These are phyloP conservation scores for Empis livida DNA, from an alignment of 2,888 invertebrate species.

Conservation along the genomic window DNA sequence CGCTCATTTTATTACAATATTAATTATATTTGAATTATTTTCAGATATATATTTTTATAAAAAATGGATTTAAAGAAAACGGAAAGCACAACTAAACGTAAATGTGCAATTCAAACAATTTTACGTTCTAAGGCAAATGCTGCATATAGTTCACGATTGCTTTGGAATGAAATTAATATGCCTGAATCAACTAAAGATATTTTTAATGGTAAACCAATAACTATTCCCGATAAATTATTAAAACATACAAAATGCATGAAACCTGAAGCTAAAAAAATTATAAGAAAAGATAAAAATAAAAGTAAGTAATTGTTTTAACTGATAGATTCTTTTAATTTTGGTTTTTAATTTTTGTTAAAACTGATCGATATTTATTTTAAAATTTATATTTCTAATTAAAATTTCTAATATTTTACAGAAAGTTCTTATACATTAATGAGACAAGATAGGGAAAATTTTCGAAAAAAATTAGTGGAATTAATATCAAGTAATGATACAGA, in stretches of 20 bases:
- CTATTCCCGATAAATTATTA: constrained; percentile 48
- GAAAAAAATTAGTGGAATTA: constrained; percentile 61
- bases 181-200: constrained; percentile 26
- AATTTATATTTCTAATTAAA: background rate
- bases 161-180: constrained; percentile 33
- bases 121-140: too few species aligned
- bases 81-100: too few species aligned
- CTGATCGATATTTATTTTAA: too few species aligned
- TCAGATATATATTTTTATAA: too few species aligned
- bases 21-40: too few species aligned
- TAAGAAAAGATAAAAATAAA: constrained; percentile 28
- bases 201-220: constrained; percentile 37
- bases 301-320: too few species aligned
- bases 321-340: too few species aligned
- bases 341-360: too few species aligned
- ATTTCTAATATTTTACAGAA: constrained; percentile 28
- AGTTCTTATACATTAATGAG: constrained; percentile 55
- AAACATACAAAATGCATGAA: constrained; percentile 30
- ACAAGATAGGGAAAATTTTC: constrained; percentile 68
- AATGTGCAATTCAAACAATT: too few species aligned
- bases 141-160: too few species aligned
- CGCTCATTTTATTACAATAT: too few species aligned
- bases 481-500: constrained; percentile 44
- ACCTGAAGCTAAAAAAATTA: constrained; percentile 27
- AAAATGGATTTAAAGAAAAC: too few species aligned